Base-by-base conservation (phyloP, 2,797 vertebrate genomes). In the Molossus molossus region DNA sequence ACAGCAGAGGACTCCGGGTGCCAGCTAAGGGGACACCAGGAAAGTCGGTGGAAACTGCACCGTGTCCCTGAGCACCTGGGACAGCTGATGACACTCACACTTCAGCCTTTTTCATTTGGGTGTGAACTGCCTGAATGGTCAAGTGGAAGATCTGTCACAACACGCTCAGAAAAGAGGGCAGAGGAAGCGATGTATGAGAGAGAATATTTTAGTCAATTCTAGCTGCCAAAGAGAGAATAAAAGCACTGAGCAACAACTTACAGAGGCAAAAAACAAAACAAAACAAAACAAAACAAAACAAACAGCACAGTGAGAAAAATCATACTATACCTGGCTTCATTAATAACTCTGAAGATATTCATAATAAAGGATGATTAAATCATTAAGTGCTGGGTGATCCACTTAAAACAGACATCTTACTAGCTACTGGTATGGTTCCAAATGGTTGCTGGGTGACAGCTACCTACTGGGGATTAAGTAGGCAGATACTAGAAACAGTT, bases 331-430 rank as follows among this genome's bases (percentile, higher is more conserved):
- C 45, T 55, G 73, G 40, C 18, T 45, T 57, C 57, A 23, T 37
- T 69, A 58, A 15, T 33, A 86, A 91, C 40, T 29, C 11, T 48
- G 48, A 70, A 90, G 53, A 76, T 27, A 53, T 18, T 91, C 27
- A 57, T 15, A 88, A 45, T 29, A 62, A 93, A 79, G 62, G 18
- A 85, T 72, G 72, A 75, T 60, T 53, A 86, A 40, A 75, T 65
- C 62, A 45, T 82, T 88, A 95, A 88, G 76, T 86, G 60, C 18
- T 58, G 69, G 29, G 20, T 69, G 18, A 58, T 89, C 27, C 45
- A 73, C 40, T 94, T 82, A 86, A 88, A 64, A 58, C 33, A 94
- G 53, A 70, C 27, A 48, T 27, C 60, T 84, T 53, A 53, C 20
- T 9, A 13, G 86, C 27, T 75, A 75, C 48, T 62, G 70, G 48